Evolutionary conservation across 2,888 invertebrate genomes (phyloP).

Genomic region (Harpalus rubripes): DNA sequence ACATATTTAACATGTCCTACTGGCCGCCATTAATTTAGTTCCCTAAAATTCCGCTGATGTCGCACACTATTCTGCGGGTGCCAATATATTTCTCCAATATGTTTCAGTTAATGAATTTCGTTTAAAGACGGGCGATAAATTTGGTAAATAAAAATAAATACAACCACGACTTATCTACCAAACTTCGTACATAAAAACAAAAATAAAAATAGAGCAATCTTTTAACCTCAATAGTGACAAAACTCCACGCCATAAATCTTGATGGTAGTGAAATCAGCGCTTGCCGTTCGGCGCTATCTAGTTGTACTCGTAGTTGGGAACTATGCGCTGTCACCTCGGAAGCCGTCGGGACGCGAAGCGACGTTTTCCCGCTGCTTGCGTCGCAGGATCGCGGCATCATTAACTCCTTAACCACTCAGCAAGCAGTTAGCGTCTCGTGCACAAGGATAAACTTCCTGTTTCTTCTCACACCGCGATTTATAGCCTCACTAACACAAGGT

Average conservation of each 20-base stretch:
- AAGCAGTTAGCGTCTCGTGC: constrained; percentile 59
- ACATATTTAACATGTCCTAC: too few species aligned
- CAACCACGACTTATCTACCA: too few species aligned
- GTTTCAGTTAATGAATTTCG: too few species aligned
- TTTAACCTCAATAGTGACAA: neutral
- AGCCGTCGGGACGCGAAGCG: constrained; percentile 1
- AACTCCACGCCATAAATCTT: neutral
- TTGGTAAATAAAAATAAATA: too few species aligned
- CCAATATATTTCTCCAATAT: too few species aligned
- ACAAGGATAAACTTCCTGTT: constrained; percentile 66
- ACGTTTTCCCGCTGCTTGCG: constrained; percentile 4
- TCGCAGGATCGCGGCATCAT: constrained; percentile 52
- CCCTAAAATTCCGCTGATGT: too few species aligned
- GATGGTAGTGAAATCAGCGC: constrained; percentile 22
- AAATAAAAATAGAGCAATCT: neutral
- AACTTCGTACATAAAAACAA: too few species aligned
- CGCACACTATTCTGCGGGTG: too few species aligned
- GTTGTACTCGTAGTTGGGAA: constrained; percentile 48
- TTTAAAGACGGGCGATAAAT: too few species aligned
- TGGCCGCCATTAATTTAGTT: too few species aligned
- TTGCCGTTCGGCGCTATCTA: neutral
- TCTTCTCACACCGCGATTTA: constrained; percentile 62
- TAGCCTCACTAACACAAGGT: constrained; percentile 35
- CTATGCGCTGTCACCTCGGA: constrained; percentile 41
- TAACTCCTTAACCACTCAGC: constrained; percentile 67